Conservation (phyloP, 2,888 invertebrate species). For the Perdita meconis region DNA sequence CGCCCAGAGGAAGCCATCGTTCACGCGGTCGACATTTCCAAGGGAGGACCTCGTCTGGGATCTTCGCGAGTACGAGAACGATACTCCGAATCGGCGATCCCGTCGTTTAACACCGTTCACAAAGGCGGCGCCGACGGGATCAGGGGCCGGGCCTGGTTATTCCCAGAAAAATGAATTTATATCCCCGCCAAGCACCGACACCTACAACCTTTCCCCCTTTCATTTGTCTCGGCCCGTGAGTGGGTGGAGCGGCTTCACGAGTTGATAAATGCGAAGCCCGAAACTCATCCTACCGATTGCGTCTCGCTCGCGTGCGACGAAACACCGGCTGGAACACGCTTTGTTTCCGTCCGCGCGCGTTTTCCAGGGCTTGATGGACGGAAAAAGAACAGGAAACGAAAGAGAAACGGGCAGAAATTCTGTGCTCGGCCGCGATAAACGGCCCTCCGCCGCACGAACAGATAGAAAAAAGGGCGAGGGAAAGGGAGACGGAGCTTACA, state of each 20-base stretch:
- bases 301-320: slow-evolving; percentile 65
- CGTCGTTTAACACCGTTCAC: slow-evolving; percentile 62
- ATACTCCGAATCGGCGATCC: slow-evolving; percentile 57
- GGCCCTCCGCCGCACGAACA: slow-evolving; percentile 10
- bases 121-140: neutral
- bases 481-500: neutral
- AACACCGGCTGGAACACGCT: slow-evolving; percentile 59
- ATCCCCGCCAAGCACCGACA: slow-evolving; percentile 46
- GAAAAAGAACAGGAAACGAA: slow-evolving; percentile 33
- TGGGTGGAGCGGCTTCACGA: slow-evolving; percentile 48
- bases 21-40: slow-evolving; percentile 59
- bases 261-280: slow-evolving; percentile 73
- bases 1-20: slow-evolving; percentile 40
- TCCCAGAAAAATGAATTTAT: slow-evolving; percentile 71
- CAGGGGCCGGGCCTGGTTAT: slow-evolving; percentile 27
- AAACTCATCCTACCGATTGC: slow-evolving; percentile 74
- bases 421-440: slow-evolving; percentile 45
- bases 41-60: slow-evolving; percentile 45
- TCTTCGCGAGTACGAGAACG: slow-evolving; percentile 21
- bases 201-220: slow-evolving; percentile 48
- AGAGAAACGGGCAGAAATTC: slow-evolving; percentile 46
- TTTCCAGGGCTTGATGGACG: slow-evolving; percentile 52
- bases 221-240: slow-evolving; percentile 53
- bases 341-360: slow-evolving; percentile 62
- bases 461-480: slow-evolving; percentile 13